These are phyloP conservation scores for Tetanocera ferruginea DNA, from an alignment of 2,888 invertebrate genomes.

Conservation along the genomic window DNA sequence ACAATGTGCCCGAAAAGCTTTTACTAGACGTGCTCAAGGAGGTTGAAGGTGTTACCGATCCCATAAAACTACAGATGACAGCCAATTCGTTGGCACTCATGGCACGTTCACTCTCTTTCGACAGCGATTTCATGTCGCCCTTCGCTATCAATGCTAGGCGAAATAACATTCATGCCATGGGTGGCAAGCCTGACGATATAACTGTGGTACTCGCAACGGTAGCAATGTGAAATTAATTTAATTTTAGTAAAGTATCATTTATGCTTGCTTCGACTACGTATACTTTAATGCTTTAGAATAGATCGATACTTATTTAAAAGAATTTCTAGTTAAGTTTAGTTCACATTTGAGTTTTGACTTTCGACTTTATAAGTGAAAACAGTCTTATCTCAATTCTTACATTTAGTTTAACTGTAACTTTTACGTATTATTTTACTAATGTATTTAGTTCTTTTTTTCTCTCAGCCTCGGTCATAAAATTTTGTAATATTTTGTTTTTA, in stretches of 20 bases:
- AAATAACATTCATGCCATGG: conserved; percentile 93
- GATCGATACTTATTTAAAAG: conserved; percentile 4
- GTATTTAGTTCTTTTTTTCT: neutral
- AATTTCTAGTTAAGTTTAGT: conserved; percentile 30
- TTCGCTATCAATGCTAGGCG: conserved; percentile 94
- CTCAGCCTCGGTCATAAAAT: neutral
- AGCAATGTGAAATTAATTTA: conserved; percentile 73
- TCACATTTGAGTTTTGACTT: conserved; percentile 26
- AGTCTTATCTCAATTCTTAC: conserved; percentile 36
- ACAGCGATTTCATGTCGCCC: conserved; percentile 95
- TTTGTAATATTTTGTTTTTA: neutral
- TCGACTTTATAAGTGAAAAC: conserved; percentile 43
- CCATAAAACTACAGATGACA: conserved; percentile 85
- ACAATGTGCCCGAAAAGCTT: conserved; percentile 94
- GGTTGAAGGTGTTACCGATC: conserved; percentile 80
- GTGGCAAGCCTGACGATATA: conserved; percentile 99
- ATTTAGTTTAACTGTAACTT: conserved; percentile 21
- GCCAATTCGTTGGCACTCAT: conserved; percentile 96
- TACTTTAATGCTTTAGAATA: conserved; percentile 23
- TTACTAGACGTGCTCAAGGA: conserved; percentile 87
- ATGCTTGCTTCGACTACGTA: conserved; percentile 27
- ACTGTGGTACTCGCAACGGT: conserved; percentile 96
- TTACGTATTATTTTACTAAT: neutral
- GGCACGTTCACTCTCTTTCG: conserved; percentile 94
- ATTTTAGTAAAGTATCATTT: conserved; percentile 39